phyloP scores from a whole-genome alignment of 2,888 invertebrate genomes.

The Callyntrura sp. region DNA sequence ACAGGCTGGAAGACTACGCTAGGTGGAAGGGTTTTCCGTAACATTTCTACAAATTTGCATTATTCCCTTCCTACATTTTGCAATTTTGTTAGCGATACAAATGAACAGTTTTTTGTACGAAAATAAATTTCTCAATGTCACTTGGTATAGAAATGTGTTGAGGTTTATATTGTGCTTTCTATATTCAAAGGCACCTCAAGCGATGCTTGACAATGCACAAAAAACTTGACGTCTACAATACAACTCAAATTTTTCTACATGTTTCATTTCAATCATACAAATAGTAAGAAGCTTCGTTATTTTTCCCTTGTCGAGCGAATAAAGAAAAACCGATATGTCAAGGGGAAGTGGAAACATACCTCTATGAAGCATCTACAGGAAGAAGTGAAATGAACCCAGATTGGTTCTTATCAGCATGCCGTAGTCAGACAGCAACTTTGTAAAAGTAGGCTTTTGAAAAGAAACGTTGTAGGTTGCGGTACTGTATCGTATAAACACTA shows the following conservation, averaged over 20 bases:
- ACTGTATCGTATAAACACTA: no score
- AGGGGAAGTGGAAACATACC: background rate
- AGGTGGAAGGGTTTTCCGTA: background rate
- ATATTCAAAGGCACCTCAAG: constrained; percentile 24
- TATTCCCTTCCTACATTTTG: background rate
- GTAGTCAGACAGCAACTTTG: background rate
- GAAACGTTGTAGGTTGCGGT: no score
- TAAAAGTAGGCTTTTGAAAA: constrained; percentile 9
- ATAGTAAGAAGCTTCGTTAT: background rate
- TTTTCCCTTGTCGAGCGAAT: background rate
- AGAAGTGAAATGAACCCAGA: background rate
- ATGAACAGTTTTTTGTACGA: background rate
- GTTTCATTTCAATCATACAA: constrained; percentile 12
- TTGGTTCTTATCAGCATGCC: background rate
- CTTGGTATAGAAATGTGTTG: background rate
- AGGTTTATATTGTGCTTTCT: background rate
- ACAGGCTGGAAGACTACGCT: background rate
- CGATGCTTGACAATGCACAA: constrained; percentile 46
- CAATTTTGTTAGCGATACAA: background rate
- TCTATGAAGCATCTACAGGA: constrained; percentile 29
- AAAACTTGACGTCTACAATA: constrained; percentile 27
- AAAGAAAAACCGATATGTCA: no score
- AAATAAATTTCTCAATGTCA: background rate
- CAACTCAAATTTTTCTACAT: constrained; percentile 46
- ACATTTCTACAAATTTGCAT: background rate